Evolutionary conservation across 2,888 invertebrate genomes (phyloP).

Genomic region (Callosobruchus maculatus): DNA sequence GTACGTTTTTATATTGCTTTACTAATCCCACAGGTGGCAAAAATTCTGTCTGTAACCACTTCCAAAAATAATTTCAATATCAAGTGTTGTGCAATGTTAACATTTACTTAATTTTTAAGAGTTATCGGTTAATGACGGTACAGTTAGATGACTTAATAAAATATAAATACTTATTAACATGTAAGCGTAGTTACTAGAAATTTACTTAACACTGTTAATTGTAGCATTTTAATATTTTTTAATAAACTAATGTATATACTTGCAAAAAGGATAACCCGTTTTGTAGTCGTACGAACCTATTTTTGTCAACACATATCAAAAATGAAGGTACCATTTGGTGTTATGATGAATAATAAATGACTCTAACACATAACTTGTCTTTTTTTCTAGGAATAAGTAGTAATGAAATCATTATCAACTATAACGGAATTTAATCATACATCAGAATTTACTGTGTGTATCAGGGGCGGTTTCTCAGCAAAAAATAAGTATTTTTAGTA

Average conservation of each 20-base stretch:
- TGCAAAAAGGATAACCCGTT: constrained; percentile 27
- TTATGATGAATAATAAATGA: neutral
- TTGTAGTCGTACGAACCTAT: constrained; percentile 39
- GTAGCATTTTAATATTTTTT: constrained; percentile 32
- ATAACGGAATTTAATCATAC: too few species aligned
- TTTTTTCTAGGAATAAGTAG: neutral
- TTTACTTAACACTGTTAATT: constrained; percentile 18
- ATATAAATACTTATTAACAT: neutral
- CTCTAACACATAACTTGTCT: neutral
- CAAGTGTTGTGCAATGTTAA: neutral
- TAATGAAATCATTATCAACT: too few species aligned
- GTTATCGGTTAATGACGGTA: neutral
- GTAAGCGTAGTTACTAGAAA: neutral
- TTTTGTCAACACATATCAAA: constrained; percentile 44
- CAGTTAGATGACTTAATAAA: neutral
- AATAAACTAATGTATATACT: constrained; percentile 37
- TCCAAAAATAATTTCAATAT: constrained; percentile 5
- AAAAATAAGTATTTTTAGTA: too few species aligned
- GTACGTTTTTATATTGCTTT: neutral
- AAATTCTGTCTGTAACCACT: constrained; percentile 1
- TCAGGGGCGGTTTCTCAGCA: too few species aligned
- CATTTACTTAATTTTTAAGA: neutral
- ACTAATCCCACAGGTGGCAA: neutral
- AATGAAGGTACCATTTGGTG: neutral
- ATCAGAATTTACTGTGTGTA: too few species aligned